Conservation (phyloP, 2,888 invertebrate genomes). For the Eupsilia transversa region DNA sequence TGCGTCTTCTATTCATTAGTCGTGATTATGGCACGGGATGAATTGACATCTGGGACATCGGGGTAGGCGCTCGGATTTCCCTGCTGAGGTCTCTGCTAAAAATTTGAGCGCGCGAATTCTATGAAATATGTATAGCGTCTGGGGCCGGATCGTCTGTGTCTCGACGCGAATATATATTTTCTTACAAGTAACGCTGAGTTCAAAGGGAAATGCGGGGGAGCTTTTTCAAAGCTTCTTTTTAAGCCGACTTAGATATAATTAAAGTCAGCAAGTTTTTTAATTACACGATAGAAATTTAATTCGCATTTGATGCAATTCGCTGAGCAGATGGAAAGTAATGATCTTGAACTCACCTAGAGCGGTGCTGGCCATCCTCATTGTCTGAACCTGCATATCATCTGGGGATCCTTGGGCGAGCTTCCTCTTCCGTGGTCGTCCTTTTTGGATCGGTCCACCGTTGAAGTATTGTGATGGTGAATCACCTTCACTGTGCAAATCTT, state of each 20-base stretch:
- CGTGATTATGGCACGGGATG: constrained; percentile 86
- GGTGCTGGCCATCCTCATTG: constrained; percentile 93
- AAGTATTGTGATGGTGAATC: constrained; percentile 92
- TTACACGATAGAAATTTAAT: constrained; percentile 63
- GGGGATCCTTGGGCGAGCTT: constrained; percentile 91
- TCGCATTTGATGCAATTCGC: constrained; percentile 71
- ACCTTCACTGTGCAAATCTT: constrained; percentile 87
- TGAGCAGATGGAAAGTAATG: constrained; percentile 38
- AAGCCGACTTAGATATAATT: constrained; percentile 58
- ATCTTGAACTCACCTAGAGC: constrained; percentile 91
- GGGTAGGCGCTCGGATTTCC: constrained; percentile 85
- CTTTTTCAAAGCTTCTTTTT: constrained; percentile 57
- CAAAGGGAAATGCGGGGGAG: constrained; percentile 56
- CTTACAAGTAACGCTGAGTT: constrained; percentile 61
- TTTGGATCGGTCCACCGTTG: constrained; percentile 92
- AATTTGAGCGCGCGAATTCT: constrained; percentile 81
- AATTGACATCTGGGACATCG: constrained; percentile 89
- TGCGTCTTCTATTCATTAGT: constrained; percentile 89
- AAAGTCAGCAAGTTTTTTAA: constrained; percentile 57
- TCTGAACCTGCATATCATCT: constrained; percentile 92
- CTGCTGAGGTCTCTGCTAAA: constrained; percentile 85
- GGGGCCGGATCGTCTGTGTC: constrained; percentile 58
- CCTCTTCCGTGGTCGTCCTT: constrained; percentile 95
- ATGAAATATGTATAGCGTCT: constrained; percentile 79
- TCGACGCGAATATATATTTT: constrained; percentile 52